Evolutionary conservation across 2,888 invertebrate genomes (phyloP).

Genomic region (Papilio protenor): DNA sequence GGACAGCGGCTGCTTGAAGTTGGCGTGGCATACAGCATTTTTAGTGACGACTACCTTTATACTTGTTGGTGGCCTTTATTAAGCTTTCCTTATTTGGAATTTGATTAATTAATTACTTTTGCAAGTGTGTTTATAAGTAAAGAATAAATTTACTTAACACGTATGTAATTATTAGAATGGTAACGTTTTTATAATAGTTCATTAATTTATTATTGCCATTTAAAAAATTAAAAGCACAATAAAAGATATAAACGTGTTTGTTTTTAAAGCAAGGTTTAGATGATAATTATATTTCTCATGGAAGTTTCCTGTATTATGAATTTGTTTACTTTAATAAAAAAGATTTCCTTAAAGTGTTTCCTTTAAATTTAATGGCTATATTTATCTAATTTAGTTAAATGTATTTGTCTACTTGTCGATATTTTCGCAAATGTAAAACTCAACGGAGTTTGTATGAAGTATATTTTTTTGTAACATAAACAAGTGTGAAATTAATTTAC

Average conservation of each 20-base stretch:
- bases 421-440: neutral
- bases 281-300: neutral
- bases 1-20: neutral
- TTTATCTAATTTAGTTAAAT: neutral
- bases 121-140: neutral
- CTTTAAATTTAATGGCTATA: neutral
- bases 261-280: neutral
- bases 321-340: neutral
- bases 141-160: neutral
- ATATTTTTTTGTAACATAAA: neutral
- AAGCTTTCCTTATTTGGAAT: neutral
- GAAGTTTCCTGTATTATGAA: neutral
- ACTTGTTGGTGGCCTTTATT: neutral
- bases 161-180: neutral
- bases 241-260: neutral
- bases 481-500: neutral
- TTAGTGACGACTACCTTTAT: neutral
- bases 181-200: neutral
- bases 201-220: neutral
- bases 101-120: slow-evolving; percentile 6
- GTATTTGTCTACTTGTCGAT: neutral
- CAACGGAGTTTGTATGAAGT: too few relatives aligned
- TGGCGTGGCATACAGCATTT: neutral
- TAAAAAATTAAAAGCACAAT: neutral
- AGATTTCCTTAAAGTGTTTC: neutral